phyloP scores from a whole-genome alignment of 2,888 invertebrate genomes.

The Megaustenia siamemsis region DNA sequence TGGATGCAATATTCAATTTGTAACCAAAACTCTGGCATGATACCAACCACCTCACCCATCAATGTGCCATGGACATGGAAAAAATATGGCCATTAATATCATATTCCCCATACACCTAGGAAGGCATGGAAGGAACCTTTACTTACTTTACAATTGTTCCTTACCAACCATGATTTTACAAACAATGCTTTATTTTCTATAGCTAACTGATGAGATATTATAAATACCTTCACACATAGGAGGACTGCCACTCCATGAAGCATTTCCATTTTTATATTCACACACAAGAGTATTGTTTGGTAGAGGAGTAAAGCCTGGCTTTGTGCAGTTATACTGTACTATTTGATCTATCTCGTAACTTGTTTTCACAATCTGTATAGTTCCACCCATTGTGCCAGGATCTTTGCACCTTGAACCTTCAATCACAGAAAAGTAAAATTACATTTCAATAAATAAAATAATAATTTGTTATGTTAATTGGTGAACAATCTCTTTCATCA shows the following conservation, averaged over 20 bases:
- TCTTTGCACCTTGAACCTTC: constrained; percentile 64
- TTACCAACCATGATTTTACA: too few relatives aligned
- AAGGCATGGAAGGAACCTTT: too few relatives aligned
- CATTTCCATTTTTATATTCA: constrained; percentile 46
- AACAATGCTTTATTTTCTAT: too few relatives aligned
- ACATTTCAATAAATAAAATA: not conserved
- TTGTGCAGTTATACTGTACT: constrained; percentile 62
- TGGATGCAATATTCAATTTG: too few relatives aligned
- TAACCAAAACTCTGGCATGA: too few relatives aligned
- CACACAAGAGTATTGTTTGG: constrained; percentile 58
- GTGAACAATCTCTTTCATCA: too few relatives aligned
- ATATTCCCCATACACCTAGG: too few relatives aligned
- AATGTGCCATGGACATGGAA: too few relatives aligned
- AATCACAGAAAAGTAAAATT: not conserved
- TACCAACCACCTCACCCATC: too few relatives aligned
- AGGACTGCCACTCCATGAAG: constrained; percentile 58
- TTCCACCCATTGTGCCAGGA: constrained; percentile 68
- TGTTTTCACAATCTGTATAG: constrained; percentile 57
- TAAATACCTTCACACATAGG: constrained; percentile 50
- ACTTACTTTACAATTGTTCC: too few relatives aligned
- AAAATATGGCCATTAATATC: too few relatives aligned
- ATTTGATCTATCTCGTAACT: constrained; percentile 64
- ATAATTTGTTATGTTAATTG: not conserved
- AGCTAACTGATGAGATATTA: too few relatives aligned
- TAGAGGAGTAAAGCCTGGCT: constrained; percentile 60